Evolutionary conservation across 1,140 invertebrate genomes (phyloP).

Genomic region (Drosophila gunungcola): DNA sequence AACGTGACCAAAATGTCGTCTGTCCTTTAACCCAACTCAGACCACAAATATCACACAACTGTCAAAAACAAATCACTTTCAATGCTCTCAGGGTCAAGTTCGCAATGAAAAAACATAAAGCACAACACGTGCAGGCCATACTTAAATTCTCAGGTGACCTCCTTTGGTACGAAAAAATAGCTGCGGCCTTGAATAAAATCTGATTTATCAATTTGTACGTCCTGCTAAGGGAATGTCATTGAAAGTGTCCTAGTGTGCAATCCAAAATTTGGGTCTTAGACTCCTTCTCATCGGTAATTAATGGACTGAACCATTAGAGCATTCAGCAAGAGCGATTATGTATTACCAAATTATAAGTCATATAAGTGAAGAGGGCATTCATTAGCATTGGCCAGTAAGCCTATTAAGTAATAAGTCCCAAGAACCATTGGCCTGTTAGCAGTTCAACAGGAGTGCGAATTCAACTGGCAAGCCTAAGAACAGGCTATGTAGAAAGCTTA

Average conservation of each 20-base stretch:
- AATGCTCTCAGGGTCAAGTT: background rate
- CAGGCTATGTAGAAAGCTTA: conserved; percentile 6
- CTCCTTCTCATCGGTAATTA: background rate
- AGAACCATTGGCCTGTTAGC: background rate
- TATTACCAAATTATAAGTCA: background rate
- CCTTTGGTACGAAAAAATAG: background rate
- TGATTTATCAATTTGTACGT: background rate
- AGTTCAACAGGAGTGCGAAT: background rate
- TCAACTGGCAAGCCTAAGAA: background rate
- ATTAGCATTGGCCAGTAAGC: conserved; percentile 19
- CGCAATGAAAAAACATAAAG: conserved; percentile 9
- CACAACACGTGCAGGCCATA: conserved; percentile 41
- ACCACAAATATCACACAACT: conserved; percentile 1
- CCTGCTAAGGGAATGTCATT: background rate
- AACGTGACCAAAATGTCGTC: background rate
- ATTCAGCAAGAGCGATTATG: background rate
- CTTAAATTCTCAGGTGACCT: conserved; percentile 22
- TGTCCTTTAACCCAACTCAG: conserved; percentile 10
- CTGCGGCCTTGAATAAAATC: background rate
- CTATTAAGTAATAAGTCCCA: conserved; percentile 22
- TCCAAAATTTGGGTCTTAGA: background rate
- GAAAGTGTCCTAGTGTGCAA: background rate
- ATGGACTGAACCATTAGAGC: background rate
- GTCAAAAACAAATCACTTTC: conserved; percentile 34
- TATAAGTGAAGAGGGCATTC: background rate